A percentile compares a stretch with the other conserved stretches of the same genome.
Conservation (phyloP, 2,888 invertebrate genomes). For the Dicranocentrus wangi region DNA sequence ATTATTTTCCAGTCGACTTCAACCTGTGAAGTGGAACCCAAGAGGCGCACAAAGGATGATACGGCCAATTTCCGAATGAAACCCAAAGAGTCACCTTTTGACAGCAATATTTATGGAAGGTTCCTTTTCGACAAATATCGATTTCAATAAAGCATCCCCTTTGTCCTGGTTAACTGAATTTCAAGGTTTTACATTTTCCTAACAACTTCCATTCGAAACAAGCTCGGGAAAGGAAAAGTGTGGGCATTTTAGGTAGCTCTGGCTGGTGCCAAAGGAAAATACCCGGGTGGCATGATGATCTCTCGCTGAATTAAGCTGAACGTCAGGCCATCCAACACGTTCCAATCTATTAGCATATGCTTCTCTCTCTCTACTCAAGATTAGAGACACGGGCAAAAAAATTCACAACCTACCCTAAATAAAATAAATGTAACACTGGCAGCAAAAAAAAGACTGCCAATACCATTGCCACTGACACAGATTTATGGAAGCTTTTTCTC, state of each 20-base stretch:
- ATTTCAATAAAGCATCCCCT: not conserved
- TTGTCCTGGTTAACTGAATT: conserved; percentile 23
- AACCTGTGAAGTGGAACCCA: no score
- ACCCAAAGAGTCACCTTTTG: no score
- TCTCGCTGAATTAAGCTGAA: not conserved
- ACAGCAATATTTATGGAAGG: not conserved
- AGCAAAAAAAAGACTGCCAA: conserved; percentile 27
- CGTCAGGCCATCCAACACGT: not conserved
- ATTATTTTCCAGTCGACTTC: no score
- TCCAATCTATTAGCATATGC: conserved; percentile 29
- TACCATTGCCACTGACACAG: conserved; percentile 45
- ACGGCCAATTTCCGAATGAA: no score
- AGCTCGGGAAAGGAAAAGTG: conserved; percentile 21
- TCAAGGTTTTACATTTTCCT: conserved; percentile 15
- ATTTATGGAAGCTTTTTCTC: conserved; percentile 27
- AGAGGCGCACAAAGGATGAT: no score
- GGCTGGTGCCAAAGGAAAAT: conserved; percentile 6
- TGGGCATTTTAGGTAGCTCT: no score
- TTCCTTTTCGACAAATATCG: not conserved
- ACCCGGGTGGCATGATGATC: no score
- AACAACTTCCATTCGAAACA: not conserved
- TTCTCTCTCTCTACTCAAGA: no score
- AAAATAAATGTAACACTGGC: conserved; percentile 5
- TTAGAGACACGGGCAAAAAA: not conserved
- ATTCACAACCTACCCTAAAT: conserved; percentile 53